Base-by-base conservation (phyloP, 2,113 vertebrate genomes). In the Dascyllus trimaculatus region DNA sequence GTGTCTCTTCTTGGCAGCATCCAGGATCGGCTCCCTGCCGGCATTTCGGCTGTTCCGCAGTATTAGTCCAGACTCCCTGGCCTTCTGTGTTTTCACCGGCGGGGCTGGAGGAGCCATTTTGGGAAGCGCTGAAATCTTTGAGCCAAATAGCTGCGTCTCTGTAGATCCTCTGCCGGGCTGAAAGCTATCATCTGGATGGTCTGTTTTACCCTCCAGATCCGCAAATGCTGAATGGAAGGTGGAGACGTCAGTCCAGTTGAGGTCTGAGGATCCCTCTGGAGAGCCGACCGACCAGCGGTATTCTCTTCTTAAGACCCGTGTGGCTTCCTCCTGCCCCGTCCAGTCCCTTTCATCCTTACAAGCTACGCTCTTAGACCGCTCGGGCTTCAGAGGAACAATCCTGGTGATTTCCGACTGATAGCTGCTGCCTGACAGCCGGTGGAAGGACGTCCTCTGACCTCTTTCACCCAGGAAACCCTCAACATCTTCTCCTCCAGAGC, bases 31-130 rank as follows among this genome's bases (percentile, higher is more conserved):
- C 26, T 95, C 94, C 87, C 91, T 93, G 90, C 83, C 88, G 11
- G 69, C 84, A 65, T 70, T 94, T 62, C 92, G 93, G 81, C 94
- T 95, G 88, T 94, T 94, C 71, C 95, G 90, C 61, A 95, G 94
- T 63, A 95, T 94, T 15, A 95, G 90, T 46, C 92, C 94, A 1
- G 94, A 95, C 86, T 95, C 94, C 64, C 93, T 88, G 66, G 93
- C 94, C 89, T 95, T 95, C 91, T 94, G 92, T 45, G 93, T 94
- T 89, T 95, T 95, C 38, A 95, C 92, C 0, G 94, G 94, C 1
- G 94, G 94, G 9, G 91, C 91, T 7, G 95, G 95, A 6, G 94
- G 94, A 63, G 80, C 76, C 80, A 85, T 93, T 91, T 94, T 95
- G 35, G 90, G 89, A 58, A 92, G 70, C 1, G 51, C 71, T 15